These are phyloP conservation scores for Cephalopterus ornatus DNA, from an alignment of 2,113 vertebrate genomes.

Conservation along the genomic window DNA sequence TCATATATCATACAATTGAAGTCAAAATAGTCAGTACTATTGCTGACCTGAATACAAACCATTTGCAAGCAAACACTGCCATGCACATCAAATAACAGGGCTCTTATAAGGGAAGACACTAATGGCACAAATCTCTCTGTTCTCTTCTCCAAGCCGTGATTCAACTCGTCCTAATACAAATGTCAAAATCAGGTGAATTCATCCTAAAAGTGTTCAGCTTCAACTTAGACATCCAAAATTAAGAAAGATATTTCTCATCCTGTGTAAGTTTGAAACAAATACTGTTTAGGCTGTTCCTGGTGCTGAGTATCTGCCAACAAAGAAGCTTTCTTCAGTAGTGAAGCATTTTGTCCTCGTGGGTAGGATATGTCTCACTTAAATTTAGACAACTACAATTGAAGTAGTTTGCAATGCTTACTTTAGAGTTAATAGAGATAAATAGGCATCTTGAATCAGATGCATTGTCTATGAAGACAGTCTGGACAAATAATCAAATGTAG, in stretches of 20 bases:
- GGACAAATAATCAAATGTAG: slow-evolving; percentile 5
- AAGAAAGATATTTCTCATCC: neutral
- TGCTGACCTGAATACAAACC: neutral
- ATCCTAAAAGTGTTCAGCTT: neutral
- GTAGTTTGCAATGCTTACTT: neutral
- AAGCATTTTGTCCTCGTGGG: neutral
- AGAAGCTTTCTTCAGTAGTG: neutral
- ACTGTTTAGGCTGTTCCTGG: neutral
- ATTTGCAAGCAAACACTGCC: neutral
- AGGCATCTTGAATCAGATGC: neutral
- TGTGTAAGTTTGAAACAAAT: neutral
- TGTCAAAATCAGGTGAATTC: neutral
- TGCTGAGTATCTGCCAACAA: neutral
- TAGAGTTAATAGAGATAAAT: slow-evolving; percentile 5
- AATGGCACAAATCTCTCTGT: neutral
- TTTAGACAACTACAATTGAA: neutral
- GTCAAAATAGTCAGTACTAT: neutral
- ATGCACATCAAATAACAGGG: rapidly evolving
- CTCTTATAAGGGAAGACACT: neutral
- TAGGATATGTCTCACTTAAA: neutral
- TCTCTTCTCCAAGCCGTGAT: neutral
- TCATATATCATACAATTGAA: neutral
- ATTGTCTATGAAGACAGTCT: neutral
- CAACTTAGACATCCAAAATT: neutral
- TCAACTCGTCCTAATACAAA: neutral